Percentiles rank a stretch among this genome's conserved stretches.
phyloP scores from a whole-genome alignment of 2,888 invertebrate genomes.

The Hypselothyrea guttata region DNA sequence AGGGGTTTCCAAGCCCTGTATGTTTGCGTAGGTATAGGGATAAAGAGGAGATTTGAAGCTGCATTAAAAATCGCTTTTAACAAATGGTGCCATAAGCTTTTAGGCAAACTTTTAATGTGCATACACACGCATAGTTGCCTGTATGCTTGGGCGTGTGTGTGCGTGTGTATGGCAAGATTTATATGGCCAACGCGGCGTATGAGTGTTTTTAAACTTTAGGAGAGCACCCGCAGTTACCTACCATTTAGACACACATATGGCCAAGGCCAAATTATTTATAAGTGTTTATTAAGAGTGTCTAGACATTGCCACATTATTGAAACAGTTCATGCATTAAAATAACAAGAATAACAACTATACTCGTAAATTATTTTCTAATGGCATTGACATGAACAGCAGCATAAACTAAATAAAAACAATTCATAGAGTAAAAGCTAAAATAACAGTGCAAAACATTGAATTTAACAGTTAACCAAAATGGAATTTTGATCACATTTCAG shows the following conservation, averaged over 20 bases:
- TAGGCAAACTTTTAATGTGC: constrained; percentile 73
- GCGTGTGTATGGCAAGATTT: constrained; percentile 50
- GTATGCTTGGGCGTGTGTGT: constrained; percentile 18
- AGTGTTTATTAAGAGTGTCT: constrained; percentile 62
- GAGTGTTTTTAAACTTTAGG: constrained; percentile 59
- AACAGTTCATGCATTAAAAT: constrained; percentile 41
- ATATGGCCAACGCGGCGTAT: constrained; percentile 57
- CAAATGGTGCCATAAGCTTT: constrained; percentile 75
- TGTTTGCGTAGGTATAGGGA: constrained; percentile 4
- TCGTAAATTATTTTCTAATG: constrained; percentile 12
- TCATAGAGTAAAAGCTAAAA: constrained; percentile 1
- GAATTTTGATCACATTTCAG: no score
- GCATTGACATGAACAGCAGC: neutral
- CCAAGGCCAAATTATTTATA: constrained; percentile 51
- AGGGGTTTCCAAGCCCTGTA: neutral
- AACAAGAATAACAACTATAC: constrained; percentile 27
- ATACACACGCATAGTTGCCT: constrained; percentile 39
- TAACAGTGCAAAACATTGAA: no score
- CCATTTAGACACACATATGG: constrained; percentile 14
- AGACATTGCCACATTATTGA: constrained; percentile 54
- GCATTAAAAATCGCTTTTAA: constrained; percentile 77
- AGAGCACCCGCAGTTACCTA: constrained; percentile 18
- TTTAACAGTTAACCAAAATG: no score
- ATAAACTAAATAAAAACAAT: neutral
- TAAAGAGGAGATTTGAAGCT: constrained; percentile 50